Evolutionary conservation across 2,888 invertebrate species (phyloP).

Genomic region (Aleiodes testaceus): DNA sequence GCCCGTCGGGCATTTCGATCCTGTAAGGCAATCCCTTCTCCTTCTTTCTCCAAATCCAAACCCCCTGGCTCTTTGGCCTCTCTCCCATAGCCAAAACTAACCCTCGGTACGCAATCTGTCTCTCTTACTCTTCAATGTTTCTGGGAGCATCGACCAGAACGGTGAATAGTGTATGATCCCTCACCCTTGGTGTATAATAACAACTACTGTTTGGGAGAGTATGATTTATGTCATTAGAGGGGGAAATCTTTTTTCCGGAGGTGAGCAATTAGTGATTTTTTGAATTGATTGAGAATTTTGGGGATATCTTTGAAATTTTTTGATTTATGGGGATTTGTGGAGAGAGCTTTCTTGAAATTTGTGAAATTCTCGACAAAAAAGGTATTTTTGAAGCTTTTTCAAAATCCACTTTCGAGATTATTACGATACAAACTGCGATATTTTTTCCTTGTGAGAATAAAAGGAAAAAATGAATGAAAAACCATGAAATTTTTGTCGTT

Average conservation of each 20-base stretch:
- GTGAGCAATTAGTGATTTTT: background rate
- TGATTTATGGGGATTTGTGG: background rate
- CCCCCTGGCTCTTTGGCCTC: too few species aligned
- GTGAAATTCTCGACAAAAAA: too few species aligned
- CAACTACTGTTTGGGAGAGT: too few species aligned
- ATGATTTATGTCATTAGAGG: too few species aligned
- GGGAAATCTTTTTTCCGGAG: too few species aligned
- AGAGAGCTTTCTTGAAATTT: too few species aligned
- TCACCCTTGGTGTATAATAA: background rate
- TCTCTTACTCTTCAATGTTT: constrained; percentile 28
- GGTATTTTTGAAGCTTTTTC: too few species aligned
- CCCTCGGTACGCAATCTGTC: too few species aligned
- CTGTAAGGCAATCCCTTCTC: constrained; percentile 52
- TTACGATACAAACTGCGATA: too few species aligned
- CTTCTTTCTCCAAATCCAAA: constrained; percentile 27
- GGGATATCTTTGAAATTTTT: background rate
- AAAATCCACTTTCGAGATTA: too few species aligned
- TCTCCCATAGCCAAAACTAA: too few species aligned
- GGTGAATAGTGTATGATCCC: background rate
- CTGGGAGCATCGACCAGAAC: constrained; percentile 30
- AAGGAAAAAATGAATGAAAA: background rate
- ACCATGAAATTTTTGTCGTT: background rate
- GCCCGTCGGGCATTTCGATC: constrained; percentile 54
- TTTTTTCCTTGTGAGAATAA: background rate
- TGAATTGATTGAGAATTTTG: background rate